Percentiles rank a stretch among this genome's conserved stretches.
Conservation (phyloP, 1,140 invertebrate genomes). For the Hycleus cichorii region DNA sequence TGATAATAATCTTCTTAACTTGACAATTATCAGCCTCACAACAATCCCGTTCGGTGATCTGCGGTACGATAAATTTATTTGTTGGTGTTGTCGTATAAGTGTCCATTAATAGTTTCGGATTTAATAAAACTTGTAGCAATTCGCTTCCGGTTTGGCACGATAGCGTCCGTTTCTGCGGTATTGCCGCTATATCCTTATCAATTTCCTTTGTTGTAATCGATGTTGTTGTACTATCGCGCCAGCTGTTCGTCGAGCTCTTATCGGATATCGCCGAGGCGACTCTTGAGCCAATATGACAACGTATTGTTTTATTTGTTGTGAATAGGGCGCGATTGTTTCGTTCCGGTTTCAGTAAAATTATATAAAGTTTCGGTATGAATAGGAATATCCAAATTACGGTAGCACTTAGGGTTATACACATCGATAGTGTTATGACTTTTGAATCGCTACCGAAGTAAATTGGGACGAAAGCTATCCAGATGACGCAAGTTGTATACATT, state of each 20-base stretch:
- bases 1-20: constrained; percentile 31
- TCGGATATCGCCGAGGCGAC: constrained; percentile 43
- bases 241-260: constrained; percentile 30
- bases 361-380: constrained; percentile 74
- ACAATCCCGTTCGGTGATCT: constrained; percentile 28
- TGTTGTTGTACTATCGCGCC: constrained; percentile 25
- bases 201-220: neutral
- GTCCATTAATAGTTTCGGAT: constrained; percentile 22
- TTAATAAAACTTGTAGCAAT: constrained; percentile 37
- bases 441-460: constrained; percentile 75
- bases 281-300: constrained; percentile 66
- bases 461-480: constrained; percentile 82
- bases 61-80: constrained; percentile 8
- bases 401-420: constrained; percentile 65
- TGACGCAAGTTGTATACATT: constrained; percentile 84
- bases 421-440: constrained; percentile 61
- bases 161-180: constrained; percentile 34
- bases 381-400: constrained; percentile 69
- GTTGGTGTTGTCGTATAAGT: constrained; percentile 8
- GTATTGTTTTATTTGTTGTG: constrained; percentile 68
- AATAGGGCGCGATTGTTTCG: constrained; percentile 72
- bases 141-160: constrained; percentile 44
- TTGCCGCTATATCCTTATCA: constrained; percentile 5
- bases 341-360: constrained; percentile 68
- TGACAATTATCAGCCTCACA: constrained; percentile 27